phyloP scores from a whole-genome alignment of 2,113 vertebrate genomes.

The Lamprologus sp. region DNA sequence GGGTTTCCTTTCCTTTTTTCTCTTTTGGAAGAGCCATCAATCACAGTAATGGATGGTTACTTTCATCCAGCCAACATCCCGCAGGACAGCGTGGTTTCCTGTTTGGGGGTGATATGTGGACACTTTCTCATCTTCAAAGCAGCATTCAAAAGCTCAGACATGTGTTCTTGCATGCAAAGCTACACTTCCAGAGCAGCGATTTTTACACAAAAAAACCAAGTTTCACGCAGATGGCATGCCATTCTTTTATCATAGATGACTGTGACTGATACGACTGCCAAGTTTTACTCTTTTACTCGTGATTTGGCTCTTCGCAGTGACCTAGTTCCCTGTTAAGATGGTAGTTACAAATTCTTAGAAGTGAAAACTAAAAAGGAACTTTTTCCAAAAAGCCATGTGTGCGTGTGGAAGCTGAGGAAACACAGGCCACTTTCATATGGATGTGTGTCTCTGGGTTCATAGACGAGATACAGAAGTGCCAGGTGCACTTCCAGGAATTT shows the following conservation, averaged over 20 bases:
- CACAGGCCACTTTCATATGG: background rate
- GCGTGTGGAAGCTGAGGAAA: background rate
- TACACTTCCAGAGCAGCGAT: background rate
- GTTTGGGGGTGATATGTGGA: background rate
- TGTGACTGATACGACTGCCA: background rate
- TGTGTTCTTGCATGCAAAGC: background rate
- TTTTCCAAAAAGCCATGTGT: background rate
- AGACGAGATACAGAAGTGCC: background rate
- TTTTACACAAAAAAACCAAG: background rate
- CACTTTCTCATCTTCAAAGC: slow-evolving; percentile 32
- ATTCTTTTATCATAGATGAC: background rate
- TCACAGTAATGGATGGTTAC: slow-evolving; percentile 16
- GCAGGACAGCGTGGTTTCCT: slow-evolving; percentile 12
- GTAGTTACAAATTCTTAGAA: background rate
- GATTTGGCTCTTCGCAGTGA: background rate
- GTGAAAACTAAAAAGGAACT: background rate
- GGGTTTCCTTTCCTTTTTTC: background rate
- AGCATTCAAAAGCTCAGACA: background rate
- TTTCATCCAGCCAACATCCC: slow-evolving; percentile 3
- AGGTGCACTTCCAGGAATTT: slow-evolving; percentile 6
- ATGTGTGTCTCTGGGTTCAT: background rate
- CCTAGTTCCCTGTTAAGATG: background rate
- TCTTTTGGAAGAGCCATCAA: slow-evolving; percentile 11
- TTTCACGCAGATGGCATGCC: background rate
- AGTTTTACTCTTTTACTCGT: background rate